Conservation (phyloP, 2,888 invertebrate genomes). For the Folsomia manolachei region DNA sequence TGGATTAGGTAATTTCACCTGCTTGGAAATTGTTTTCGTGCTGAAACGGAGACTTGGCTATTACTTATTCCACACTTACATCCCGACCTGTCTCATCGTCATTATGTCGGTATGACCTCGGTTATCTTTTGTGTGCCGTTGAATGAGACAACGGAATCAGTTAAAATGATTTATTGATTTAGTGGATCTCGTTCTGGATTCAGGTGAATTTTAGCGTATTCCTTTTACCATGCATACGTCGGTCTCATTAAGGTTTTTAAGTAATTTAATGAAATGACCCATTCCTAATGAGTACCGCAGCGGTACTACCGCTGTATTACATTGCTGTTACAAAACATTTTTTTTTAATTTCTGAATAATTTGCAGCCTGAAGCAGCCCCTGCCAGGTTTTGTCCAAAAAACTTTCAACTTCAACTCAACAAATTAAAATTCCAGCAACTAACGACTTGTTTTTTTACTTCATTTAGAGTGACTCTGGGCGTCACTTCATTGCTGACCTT, state of each 20-base stretch:
- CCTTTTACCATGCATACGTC: too few relatives aligned
- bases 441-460: too few relatives aligned
- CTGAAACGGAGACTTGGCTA: constrained; percentile 84
- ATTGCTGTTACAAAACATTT: not conserved
- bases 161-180: constrained; percentile 45
- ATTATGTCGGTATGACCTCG: constrained; percentile 47
- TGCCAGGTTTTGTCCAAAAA: too few relatives aligned
- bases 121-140: not conserved
- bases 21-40: constrained; percentile 84
- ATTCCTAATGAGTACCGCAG: too few relatives aligned
- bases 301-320: too few relatives aligned
- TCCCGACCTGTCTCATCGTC: constrained; percentile 89
- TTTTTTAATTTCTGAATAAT: not conserved
- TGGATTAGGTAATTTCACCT: constrained; percentile 78
- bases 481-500: constrained; percentile 84
- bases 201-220: too few relatives aligned
- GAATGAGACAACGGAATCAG: too few relatives aligned
- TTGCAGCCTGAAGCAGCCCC: constrained; percentile 79
- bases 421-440: too few relatives aligned
- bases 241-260: too few relatives aligned
- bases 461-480: constrained; percentile 88
- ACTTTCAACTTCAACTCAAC: too few relatives aligned
- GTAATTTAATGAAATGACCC: too few relatives aligned
- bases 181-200: constrained; percentile 95
- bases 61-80: constrained; percentile 89